Percentiles rank a stretch among this genome's conserved stretches.
Conservation (phyloP, 2,888 invertebrate species). For the Sarcophaga carnaria region DNA sequence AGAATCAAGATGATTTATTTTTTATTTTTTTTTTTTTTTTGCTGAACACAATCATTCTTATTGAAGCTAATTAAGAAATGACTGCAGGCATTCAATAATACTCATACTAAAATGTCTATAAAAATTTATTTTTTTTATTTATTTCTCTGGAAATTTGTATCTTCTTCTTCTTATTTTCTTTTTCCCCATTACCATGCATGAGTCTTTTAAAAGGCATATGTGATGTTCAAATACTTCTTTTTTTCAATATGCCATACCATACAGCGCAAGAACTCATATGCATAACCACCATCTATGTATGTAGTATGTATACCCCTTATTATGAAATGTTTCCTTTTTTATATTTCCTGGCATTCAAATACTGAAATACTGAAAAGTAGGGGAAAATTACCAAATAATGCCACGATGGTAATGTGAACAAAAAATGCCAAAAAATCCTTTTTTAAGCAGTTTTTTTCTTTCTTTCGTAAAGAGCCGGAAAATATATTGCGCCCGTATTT, state of each 20-base stretch:
- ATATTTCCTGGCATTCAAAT: conserved; percentile 42
- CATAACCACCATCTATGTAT: not conserved
- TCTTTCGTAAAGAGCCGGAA: not conserved
- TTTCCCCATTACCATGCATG: conserved; percentile 22
- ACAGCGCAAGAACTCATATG: not conserved
- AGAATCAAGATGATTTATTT: conserved; percentile 2
- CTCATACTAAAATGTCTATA: conserved; percentile 68
- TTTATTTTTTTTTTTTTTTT: conserved; percentile 17
- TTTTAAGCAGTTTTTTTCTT: conserved; percentile 44
- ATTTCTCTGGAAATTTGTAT: not conserved
- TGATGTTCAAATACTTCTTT: conserved; percentile 34
- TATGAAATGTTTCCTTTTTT: not conserved
- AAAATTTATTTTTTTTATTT: conserved; percentile 55
- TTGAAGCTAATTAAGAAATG: conserved; percentile 80
- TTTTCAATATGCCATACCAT: not conserved
- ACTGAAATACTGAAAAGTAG: conserved; percentile 24
- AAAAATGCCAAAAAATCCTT: conserved; percentile 43
- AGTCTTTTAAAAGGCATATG: conserved; percentile 23
- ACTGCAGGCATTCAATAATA: conserved; percentile 76
- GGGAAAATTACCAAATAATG: conserved; percentile 68
- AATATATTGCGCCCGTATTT: conserved; percentile 41
- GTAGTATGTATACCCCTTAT: not conserved
- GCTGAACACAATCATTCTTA: conserved; percentile 53
- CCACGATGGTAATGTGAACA: conserved; percentile 44
- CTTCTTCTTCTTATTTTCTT: conserved; percentile 45